These are phyloP conservation scores for Rhyacophila evoluta DNA, from an alignment of 2,888 invertebrate species.

Conservation along the genomic window DNA sequence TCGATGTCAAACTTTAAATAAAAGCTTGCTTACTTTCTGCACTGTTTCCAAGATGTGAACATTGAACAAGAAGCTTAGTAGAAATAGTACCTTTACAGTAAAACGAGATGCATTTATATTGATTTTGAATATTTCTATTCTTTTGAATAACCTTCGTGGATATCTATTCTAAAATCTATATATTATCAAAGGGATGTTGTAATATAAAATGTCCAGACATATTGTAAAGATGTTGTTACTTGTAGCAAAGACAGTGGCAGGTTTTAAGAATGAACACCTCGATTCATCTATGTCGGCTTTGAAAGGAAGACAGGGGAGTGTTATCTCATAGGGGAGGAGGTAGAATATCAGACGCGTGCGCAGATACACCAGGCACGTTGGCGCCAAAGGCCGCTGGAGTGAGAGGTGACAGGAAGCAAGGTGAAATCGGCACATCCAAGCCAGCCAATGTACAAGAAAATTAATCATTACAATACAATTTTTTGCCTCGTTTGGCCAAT, in stretches of 20 bases:
- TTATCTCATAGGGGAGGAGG: not conserved
- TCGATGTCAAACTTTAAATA: no score
- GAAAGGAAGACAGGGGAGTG: not conserved
- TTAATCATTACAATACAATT: not conserved
- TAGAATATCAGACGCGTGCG: not conserved
- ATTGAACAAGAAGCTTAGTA: no score
- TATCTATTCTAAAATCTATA: no score
- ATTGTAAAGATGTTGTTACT: no score
- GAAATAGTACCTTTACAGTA: no score
- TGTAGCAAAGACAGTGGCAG: no score
- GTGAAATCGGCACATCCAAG: not conserved
- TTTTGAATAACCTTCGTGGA: no score
- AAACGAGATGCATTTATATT: no score
- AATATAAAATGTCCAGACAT: not conserved
- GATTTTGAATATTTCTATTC: no score
- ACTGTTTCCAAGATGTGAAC: no score
- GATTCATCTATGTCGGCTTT: not conserved
- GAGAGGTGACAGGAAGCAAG: constrained; percentile 3
- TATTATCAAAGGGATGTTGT: not conserved
- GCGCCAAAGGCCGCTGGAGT: not conserved
- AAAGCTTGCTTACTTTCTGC: no score
- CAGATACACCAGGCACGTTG: not conserved
- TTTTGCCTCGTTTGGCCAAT: not conserved
- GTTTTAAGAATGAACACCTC: not conserved
- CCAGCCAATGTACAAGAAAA: not conserved